Evolutionary conservation across 2,888 invertebrate species (phyloP), one percentile per base, ranked within the genome.

Genomic region (Oeneis ivallda): DNA sequence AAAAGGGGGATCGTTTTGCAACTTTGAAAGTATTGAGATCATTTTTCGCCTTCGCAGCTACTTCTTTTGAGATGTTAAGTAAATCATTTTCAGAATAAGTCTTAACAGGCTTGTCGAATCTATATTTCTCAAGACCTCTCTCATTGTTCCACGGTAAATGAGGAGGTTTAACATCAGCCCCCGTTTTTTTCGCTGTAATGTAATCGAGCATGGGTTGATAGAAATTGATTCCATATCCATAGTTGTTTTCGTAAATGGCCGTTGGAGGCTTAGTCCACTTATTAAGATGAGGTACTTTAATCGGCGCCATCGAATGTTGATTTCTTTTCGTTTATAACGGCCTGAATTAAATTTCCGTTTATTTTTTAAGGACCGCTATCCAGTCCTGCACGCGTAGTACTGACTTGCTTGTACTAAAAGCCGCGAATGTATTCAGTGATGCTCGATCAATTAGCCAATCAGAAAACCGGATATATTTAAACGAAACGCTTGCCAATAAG

Each of bases 191-290:
- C 53, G 93, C 94, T 79, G 95, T 94, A 75, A 97, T 94, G 80
- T 96, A 96, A 85, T 97, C 96, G 78, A 97, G 94, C 96, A 97
- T 96, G 58, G 96, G 96, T 84, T 96, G 96, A 87, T 97, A 97
- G 86, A 94, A 96, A 88, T 96, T 95, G 78, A 96, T 95, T 61
- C 95, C 96, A 84, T 95, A 96, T 73, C 95, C 95, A 87, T 96
- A 97, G 87, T 97, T 97, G 84, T 95, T 94, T 80, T 96, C 95
- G 89, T 96, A 97, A 66, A 95, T 94, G 64, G 93, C 83, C 19
- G 95, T 94, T 62, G 94, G 93, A 60, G 94, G 94, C 72, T 91
- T 92, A 65, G 84, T 88, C 93, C 93, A 93, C 74, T 91, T 91
- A 70, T 79, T 83, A 62, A 80, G 84, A 71, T 86, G 87, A 58